Percentiles rank a stretch among this genome's conserved stretches.
Conservation (phyloP, 1,140 invertebrate genomes). For the Apolygus lucorum region DNA sequence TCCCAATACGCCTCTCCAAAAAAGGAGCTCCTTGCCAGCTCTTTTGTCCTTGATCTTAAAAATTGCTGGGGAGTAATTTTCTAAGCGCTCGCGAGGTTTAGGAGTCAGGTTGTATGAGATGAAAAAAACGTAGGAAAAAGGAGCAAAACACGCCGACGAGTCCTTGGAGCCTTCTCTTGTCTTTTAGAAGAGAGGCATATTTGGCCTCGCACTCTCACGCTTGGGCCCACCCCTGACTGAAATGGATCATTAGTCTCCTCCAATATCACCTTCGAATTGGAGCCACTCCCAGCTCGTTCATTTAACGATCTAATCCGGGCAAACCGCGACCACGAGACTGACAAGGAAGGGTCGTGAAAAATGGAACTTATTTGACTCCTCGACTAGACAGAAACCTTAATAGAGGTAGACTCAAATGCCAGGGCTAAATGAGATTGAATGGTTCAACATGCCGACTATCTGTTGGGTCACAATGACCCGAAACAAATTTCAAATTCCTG, state of each 20-base stretch:
- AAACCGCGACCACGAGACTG: neutral
- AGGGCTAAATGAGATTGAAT: no score
- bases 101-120: slow-evolving; percentile 10
- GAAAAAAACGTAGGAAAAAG: neutral
- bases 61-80: slow-evolving; percentile 5
- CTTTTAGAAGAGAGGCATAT: neutral
- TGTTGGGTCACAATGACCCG: no score
- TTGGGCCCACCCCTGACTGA: neutral
- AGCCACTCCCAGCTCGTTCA: neutral
- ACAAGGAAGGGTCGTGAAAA: neutral
- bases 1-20: slow-evolving; percentile 7
- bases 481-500: no score
- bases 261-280: neutral
- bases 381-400: no score
- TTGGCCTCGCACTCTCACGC: slow-evolving; percentile 1
- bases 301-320: neutral
- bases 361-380: neutral
- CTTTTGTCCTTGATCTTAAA: slow-evolving; percentile 10
- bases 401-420: no score
- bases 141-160: no score
- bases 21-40: neutral
- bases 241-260: slow-evolving; percentile 8
- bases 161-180: slow-evolving; percentile 11
- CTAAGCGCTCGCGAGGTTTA: slow-evolving; percentile 7
- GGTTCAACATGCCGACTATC: no score